Evolutionary conservation across 2,888 invertebrate species (phyloP).

Genomic region (Rhaphigaster nebulosa): DNA sequence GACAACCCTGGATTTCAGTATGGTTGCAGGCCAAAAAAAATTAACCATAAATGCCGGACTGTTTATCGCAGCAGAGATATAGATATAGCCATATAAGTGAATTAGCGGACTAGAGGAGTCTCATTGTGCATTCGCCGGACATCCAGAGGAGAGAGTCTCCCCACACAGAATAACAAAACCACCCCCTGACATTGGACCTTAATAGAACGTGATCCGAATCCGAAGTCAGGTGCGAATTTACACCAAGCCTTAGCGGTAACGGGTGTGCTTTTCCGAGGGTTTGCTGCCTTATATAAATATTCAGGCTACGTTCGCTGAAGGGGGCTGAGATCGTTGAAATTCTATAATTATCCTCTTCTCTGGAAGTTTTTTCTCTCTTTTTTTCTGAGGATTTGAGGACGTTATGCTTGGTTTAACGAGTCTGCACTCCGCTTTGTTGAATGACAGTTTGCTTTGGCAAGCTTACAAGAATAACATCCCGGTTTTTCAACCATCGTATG

Average conservation of each 20-base stretch:
- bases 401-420: neutral
- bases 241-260: neutral
- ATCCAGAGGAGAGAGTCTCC: neutral
- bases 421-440: neutral
- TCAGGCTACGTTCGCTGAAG: neutral
- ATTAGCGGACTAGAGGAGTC: neutral
- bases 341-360: neutral
- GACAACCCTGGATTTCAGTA: neutral
- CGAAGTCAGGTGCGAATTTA: neutral
- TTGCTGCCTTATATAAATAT: neutral
- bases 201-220: conserved; percentile 25
- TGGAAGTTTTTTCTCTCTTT: neutral
- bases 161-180: neutral
- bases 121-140: conserved; percentile 9
- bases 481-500: neutral
- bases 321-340: neutral
- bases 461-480: neutral
- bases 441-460: neutral
- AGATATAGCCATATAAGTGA: neutral
- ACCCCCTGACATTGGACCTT: conserved; percentile 27
- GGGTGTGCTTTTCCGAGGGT: neutral
- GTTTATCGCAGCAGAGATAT: neutral
- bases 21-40: neutral
- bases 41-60: neutral
- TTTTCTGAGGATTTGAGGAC: neutral